phyloP scores from a whole-genome alignment of 2,888 invertebrate species.

The Acronicta alni region DNA sequence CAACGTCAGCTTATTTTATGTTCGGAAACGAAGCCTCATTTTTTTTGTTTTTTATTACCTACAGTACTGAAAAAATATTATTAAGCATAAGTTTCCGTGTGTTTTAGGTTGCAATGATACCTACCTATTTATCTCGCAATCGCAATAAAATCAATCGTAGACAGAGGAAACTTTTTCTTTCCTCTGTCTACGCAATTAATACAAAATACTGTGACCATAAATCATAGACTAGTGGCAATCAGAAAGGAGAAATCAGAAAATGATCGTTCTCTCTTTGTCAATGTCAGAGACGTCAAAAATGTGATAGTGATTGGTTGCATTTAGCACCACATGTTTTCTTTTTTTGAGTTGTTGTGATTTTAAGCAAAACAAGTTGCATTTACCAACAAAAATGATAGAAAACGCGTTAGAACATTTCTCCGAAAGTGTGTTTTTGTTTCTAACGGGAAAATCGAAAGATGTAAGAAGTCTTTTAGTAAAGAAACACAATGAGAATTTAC shows the following conservation, averaged over 20 bases:
- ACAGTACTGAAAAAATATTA: too few relatives aligned
- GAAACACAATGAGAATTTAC: slow-evolving; percentile 89
- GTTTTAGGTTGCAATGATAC: too few relatives aligned
- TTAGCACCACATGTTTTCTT: neutral
- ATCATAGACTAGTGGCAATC: too few relatives aligned
- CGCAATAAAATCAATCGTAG: too few relatives aligned
- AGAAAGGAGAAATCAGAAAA: too few relatives aligned
- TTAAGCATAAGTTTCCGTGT: too few relatives aligned
- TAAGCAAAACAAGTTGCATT: neutral
- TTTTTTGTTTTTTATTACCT: neutral
- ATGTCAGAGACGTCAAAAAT: slow-evolving; percentile 13
- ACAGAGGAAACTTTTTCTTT: too few relatives aligned
- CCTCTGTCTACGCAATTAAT: too few relatives aligned
- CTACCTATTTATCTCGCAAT: too few relatives aligned
- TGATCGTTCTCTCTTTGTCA: too few relatives aligned
- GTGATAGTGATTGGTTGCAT: too few relatives aligned
- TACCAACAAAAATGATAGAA: slow-evolving; percentile 63
- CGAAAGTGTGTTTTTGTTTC: slow-evolving; percentile 63
- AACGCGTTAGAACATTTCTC: slow-evolving; percentile 66
- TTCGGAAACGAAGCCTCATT: neutral
- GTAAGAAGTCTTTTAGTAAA: slow-evolving; percentile 80
- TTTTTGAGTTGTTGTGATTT: slow-evolving; percentile 3
- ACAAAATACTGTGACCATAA: too few relatives aligned
- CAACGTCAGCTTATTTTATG: slow-evolving; percentile 65
- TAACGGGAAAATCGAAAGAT: slow-evolving; percentile 61